Percentiles rank a stretch among this genome's conserved stretches.
Conservation (phyloP, 2,888 invertebrate species). For the Hermodice carunculata region DNA sequence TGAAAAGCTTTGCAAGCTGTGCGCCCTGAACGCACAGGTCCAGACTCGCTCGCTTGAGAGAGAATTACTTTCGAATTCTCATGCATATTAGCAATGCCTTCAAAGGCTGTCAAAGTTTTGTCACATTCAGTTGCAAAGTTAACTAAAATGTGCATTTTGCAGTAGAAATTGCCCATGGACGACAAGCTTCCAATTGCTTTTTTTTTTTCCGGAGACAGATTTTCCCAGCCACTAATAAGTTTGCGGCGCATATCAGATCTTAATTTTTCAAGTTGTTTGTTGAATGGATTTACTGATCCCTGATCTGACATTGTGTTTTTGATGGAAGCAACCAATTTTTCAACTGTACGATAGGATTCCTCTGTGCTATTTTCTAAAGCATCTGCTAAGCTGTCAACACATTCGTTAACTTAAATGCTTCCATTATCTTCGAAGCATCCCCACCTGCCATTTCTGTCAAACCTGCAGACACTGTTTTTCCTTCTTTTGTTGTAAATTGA, state of each 20-base stretch:
- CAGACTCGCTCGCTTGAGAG: background rate
- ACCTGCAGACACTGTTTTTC: background rate
- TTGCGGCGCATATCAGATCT: background rate
- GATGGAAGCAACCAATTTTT: background rate
- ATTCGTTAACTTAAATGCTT: background rate
- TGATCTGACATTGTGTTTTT: slow-evolving; percentile 9
- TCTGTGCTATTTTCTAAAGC: too few species aligned
- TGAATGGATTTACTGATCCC: slow-evolving; percentile 1
- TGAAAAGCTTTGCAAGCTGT: background rate
- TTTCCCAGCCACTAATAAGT: background rate
- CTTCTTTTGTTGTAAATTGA: background rate
- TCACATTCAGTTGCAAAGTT: slow-evolving; percentile 26
- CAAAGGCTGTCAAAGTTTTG: background rate
- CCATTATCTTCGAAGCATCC: background rate
- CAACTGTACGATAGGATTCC: background rate
- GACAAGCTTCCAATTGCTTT: background rate
- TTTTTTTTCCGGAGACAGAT: background rate
- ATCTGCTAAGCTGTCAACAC: background rate
- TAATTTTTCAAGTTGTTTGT: background rate
- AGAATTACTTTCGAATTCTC: too few species aligned
- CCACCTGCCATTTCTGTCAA: background rate
- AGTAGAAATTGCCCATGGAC: slow-evolving; percentile 5
- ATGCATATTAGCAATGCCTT: background rate
- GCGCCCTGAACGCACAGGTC: background rate
- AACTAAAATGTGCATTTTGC: slow-evolving; percentile 28